A percentile compares a stretch with the other conserved stretches of the same genome.
Conservation (phyloP, 64 coral and sea anemone genomes). For the Porites australiensis region DNA sequence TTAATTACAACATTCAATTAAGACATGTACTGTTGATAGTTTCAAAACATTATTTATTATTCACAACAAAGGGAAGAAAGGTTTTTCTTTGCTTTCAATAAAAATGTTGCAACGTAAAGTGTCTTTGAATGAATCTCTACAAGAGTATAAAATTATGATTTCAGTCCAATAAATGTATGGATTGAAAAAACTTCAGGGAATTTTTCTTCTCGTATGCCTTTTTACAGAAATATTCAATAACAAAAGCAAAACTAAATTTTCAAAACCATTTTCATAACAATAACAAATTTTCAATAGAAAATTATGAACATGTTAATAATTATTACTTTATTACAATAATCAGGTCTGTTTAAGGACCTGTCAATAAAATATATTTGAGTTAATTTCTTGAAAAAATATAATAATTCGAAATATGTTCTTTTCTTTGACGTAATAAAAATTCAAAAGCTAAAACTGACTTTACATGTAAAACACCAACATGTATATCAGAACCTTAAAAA, state of each 20-base stretch:
- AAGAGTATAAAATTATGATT: no score
- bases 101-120: neutral
- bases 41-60: neutral
- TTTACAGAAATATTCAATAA: neutral
- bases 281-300: no score
- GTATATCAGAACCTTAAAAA: no score
- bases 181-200: no score
- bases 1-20: no score
- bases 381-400: neutral
- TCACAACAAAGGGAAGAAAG: neutral
- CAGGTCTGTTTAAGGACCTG: neutral
- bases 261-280: neutral
- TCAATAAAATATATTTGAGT: neutral
- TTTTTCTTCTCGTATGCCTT: no score
- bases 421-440: no score
- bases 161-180: no score
- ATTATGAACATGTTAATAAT: neutral
- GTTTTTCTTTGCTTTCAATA: neutral
- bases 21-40: neutral
- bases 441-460: no score
- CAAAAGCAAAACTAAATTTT: neutral
- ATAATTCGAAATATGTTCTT: slow-evolving; percentile 5
- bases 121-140: no score
- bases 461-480: no score
- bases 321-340: neutral